Base-by-base conservation (phyloP, 2,888 invertebrate genomes). In the Tricholauxania praeusta region DNA sequence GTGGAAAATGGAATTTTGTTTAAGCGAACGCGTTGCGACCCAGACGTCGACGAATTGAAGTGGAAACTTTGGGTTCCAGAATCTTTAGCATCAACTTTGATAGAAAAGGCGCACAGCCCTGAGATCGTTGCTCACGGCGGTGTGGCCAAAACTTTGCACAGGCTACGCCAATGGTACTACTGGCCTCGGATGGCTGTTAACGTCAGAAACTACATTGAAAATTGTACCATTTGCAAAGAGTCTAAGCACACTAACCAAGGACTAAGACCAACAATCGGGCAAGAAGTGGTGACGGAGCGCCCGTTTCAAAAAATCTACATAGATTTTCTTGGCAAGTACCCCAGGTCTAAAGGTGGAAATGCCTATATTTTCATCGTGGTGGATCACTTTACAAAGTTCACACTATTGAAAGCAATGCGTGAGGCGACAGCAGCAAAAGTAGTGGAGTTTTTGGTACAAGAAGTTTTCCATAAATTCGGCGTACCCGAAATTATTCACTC, bases 21-120 rank as follows among this genome's bases (percentile, higher is more conserved):
- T 47, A 64, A 70, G 39, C 22, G 47, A 22, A 55, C 10, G 2
- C n/a, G 6, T 12, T 53, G 19, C 0, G 28, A 28, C 2, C 4
- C 28, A 28, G 28, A 28, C 28, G 1, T 63, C 1, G 51, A 71
- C 28, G 64, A 68, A 22, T 55, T 68, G 39, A 17, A 15, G 1
- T 74, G 68, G 68, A 74, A 72, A 39, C 17, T 74, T 8, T 74
- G 68, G 71, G 19, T 74, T 39, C 71, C 74, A 7, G 57, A 57
- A 14, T n/a, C n/a, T 3, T n/a, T 74, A 15, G 64, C 71, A 1
- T 10, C 19, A 4, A 32, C 59, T 3, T 32, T 72, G 7, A 66
- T 66, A 14, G 28, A 59, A 51, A 17, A 63, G 47, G 74, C 74
- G 1, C 68, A 71, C 14, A 51, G 28, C 49, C 67, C 63, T 7